These are phyloP conservation scores for Bradypus variegatus DNA, from an alignment of 2,797 vertebrate species.

Conservation along the genomic window DNA sequence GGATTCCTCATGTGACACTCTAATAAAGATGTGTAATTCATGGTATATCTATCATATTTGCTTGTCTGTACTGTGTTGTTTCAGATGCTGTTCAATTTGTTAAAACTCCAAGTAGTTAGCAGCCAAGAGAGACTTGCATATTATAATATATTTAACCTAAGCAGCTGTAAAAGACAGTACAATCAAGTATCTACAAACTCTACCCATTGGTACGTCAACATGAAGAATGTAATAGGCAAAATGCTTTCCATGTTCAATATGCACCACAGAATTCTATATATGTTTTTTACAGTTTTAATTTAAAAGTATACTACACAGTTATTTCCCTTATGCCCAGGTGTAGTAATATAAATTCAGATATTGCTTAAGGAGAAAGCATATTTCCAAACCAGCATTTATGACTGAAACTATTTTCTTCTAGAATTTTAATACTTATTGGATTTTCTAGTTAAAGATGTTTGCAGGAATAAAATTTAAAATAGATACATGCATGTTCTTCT, in stretches of 20 bases:
- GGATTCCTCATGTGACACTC: not conserved
- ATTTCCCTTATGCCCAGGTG: not conserved
- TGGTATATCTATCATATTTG: not conserved
- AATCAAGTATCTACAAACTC: constrained; percentile 14
- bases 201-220: not conserved
- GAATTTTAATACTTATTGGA: constrained; percentile 17
- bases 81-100: not conserved
- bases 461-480: constrained; percentile 4
- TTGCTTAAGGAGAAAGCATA: constrained; percentile 1
- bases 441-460: constrained; percentile 16
- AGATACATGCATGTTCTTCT: not conserved
- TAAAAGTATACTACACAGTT: constrained; percentile 17
- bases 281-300: constrained; percentile 49
- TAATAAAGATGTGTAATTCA: not conserved
- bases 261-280: not conserved
- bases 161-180: constrained; percentile 20
- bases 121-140: not conserved
- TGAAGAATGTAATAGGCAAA: constrained; percentile 27
- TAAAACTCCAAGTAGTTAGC: constrained; percentile 20
- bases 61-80: not conserved
- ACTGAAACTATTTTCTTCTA: not conserved
- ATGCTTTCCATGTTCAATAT: not conserved
- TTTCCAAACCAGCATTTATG: not conserved
- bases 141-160: constrained; percentile 15
- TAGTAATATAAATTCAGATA: not conserved